A percentile compares a stretch with the other conserved stretches of the same genome.
Evolutionary conservation across 2,797 vertebrate species (phyloP).

Genomic region (Melanotaenia trifasciata): DNA sequence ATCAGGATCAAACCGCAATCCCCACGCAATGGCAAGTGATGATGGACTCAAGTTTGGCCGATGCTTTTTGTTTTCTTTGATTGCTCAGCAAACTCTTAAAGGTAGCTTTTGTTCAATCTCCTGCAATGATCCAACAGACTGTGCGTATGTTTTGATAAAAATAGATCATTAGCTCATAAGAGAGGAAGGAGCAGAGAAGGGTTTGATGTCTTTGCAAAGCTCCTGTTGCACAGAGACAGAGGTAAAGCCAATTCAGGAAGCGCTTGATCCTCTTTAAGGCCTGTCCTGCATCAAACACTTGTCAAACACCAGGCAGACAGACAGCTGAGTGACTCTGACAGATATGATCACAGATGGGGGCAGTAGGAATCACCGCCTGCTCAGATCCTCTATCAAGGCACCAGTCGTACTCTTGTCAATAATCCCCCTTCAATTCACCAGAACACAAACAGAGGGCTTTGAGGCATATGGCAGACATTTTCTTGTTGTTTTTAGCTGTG

Average conservation of each 20-base stretch:
- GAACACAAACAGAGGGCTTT: slow-evolving; percentile 76
- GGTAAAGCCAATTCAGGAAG: slow-evolving; percentile 75
- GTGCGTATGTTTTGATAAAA: slow-evolving; percentile 72
- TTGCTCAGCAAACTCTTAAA: slow-evolving; percentile 68
- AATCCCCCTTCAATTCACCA: slow-evolving; percentile 63
- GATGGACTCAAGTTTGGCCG: slow-evolving; percentile 66
- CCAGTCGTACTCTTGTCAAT: slow-evolving; percentile 66
- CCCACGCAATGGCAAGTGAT: slow-evolving; percentile 69
- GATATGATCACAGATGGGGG: slow-evolving; percentile 71
- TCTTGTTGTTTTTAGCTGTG: slow-evolving; percentile 75
- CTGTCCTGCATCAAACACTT: slow-evolving; percentile 78
- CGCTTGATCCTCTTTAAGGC: slow-evolving; percentile 78
- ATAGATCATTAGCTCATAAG: slow-evolving; percentile 71
- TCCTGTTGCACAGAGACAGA: slow-evolving; percentile 68
- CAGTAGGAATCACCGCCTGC: slow-evolving; percentile 59
- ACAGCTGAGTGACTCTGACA: slow-evolving; percentile 81
- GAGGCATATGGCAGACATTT: slow-evolving; percentile 83
- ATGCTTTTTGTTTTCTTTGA: slow-evolving; percentile 73
- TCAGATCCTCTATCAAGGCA: slow-evolving; percentile 55
- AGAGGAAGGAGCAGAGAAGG: slow-evolving; percentile 39
- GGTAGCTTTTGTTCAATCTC: slow-evolving; percentile 59
- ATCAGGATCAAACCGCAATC: slow-evolving; percentile 75
- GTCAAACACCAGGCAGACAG: slow-evolving; percentile 73
- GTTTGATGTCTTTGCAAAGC: slow-evolving; percentile 73
- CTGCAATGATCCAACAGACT: slow-evolving; percentile 53